A percentile compares a stretch with the other conserved stretches of the same genome.
Evolutionary conservation across 2,797 vertebrate genomes (phyloP).

Genomic region (Agapornis canus): DNA sequence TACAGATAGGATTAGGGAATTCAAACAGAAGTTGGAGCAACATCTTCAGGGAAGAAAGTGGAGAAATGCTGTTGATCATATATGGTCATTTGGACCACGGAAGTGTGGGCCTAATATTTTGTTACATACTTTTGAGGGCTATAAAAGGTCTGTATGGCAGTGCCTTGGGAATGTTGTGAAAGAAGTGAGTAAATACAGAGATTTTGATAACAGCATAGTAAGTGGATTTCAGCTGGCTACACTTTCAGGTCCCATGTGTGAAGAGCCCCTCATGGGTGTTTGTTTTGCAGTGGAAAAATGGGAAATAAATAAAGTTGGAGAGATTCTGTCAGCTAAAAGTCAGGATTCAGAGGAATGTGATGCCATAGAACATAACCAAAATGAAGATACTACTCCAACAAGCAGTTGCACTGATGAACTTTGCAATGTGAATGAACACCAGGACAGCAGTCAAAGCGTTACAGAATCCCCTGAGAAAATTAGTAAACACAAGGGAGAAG

Average conservation of each 20-base stretch:
- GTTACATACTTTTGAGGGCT: constrained; percentile 83
- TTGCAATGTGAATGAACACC: not conserved
- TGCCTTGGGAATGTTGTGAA: constrained; percentile 72
- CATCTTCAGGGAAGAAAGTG: constrained; percentile 88
- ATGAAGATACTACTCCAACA: not conserved
- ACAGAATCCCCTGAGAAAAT: not conserved
- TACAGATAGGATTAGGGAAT: constrained; percentile 80
- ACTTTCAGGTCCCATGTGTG: constrained; percentile 93
- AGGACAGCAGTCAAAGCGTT: not conserved
- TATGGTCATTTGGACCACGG: constrained; percentile 95
- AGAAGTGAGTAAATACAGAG: constrained; percentile 71
- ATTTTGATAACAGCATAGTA: constrained; percentile 91
- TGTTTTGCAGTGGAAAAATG: constrained; percentile 91
- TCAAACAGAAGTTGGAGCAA: constrained; percentile 84
- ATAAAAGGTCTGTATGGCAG: constrained; percentile 88
- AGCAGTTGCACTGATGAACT: not conserved
- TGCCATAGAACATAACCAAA: not conserved
- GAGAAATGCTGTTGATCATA: constrained; percentile 87
- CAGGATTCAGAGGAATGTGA: constrained; percentile 49
- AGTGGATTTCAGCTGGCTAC: constrained; percentile 95
- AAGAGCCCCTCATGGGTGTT: constrained; percentile 97
- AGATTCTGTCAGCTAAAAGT: not conserved
- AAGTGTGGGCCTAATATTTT: constrained; percentile 94
- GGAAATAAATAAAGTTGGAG: constrained; percentile 79
- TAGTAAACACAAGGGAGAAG: constrained; percentile 66